Evolutionary conservation across 2,888 invertebrate genomes (phyloP), one percentile per base, ranked within the genome.

Genomic region (Oegoconia quadripuncta): DNA sequence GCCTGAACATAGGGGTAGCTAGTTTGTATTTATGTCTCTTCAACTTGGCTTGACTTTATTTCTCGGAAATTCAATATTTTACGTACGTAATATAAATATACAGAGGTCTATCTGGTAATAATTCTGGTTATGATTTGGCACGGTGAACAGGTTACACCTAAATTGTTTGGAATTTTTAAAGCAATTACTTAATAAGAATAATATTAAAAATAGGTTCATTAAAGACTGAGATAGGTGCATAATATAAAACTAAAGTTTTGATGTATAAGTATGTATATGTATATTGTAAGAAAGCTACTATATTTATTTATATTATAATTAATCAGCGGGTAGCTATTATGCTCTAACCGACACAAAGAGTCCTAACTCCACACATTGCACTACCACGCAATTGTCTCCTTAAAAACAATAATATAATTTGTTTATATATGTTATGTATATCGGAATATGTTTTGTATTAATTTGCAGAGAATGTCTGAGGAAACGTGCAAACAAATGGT

Each of bases 401-500:
- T 25, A 20, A 6, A 22, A 13, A 32, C 13, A 15, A 23, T 14
- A 13, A 14, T 17, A 33, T n/a, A n/a, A n/a, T n/a, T n/a, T n/a
- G n/a, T n/a, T n/a, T n/a, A n/a, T 33, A 16, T 38, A 31, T 30
- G 36, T 37, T n/a, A 31, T 70, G 67, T 80, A 72, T 71, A 74
- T 73, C 72, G 65, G 73, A 63, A 56, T n/a, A 68, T 71, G 74
- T 81, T 82, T 83, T 84, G 84, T 89, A n/a, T 90, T 90, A 78
- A 86, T 91, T 92, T 92, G 90, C 93, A 93, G 93, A 92, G 91
- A 92, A 92, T 92, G 91, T 92, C 92, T 89, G 92, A 93, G 90
- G 93, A 93, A 89, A 90, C 91, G 90, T 92, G 92, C 92, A 93
- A 93, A 91, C 91, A 92, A 88, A 92, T 93, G 93, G 93, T 93